A percentile compares a stretch with the other conserved stretches of the same genome.
Conservation (phyloP, 1,140 invertebrate genomes). For the Holotrichia oblita region DNA sequence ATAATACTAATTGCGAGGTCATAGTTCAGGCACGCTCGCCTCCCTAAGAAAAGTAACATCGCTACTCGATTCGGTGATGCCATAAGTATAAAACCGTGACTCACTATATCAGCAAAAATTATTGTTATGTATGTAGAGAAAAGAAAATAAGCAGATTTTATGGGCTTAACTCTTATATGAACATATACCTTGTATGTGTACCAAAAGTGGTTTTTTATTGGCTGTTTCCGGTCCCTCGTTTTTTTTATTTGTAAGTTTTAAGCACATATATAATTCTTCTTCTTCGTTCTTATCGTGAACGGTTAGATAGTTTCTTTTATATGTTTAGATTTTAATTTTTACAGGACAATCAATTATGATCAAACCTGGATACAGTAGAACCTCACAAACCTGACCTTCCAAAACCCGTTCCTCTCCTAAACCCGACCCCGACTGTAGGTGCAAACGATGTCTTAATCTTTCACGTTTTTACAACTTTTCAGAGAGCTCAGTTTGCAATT, state of each 20-base stretch:
- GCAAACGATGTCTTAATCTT: too few relatives aligned
- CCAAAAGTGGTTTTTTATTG: conserved; percentile 29
- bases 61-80: conserved; percentile 29
- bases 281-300: too few relatives aligned
- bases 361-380: too few relatives aligned
- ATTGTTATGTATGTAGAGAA: conserved; percentile 11
- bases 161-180: background rate
- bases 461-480: too few relatives aligned
- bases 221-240: background rate
- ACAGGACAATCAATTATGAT: too few relatives aligned
- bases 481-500: too few relatives aligned
- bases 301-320: too few relatives aligned
- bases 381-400: too few relatives aligned
- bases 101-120: conserved; percentile 27
- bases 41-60: conserved; percentile 6
- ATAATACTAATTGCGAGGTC: conserved; percentile 31
- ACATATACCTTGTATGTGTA: background rate
- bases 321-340: too few relatives aligned
- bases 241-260: background rate
- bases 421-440: too few relatives aligned
- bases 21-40: conserved; percentile 23
- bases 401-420: too few relatives aligned
- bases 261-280: too few relatives aligned
- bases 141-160: background rate
- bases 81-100: conserved; percentile 15